Percentiles rank a stretch among this genome's conserved stretches.
phyloP scores from a whole-genome alignment of 2,888 invertebrate genomes.

The Spodoptera littoralis region DNA sequence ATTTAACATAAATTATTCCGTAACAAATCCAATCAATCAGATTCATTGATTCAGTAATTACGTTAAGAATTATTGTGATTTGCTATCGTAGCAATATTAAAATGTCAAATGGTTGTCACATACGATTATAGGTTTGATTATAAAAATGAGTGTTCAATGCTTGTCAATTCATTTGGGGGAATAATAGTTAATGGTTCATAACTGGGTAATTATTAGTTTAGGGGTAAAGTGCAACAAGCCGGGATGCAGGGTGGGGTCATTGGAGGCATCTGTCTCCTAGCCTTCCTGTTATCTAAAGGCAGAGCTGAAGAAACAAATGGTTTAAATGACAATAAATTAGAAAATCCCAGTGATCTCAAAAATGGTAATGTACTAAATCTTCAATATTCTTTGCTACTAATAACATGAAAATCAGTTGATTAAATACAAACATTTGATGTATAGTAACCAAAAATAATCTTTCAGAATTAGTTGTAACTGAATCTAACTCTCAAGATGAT shows the following conservation, averaged over 20 bases:
- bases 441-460: not conserved
- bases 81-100: conserved; percentile 14
- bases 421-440: not conserved
- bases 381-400: not conserved
- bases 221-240: conserved; percentile 25
- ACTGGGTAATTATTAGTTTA: conserved; percentile 9
- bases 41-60: conserved; percentile 33
- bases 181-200: conserved; percentile 20
- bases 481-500: conserved; percentile 9
- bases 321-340: conserved; percentile 17
- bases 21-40: conserved; percentile 43
- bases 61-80: conserved; percentile 53
- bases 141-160: conserved; percentile 35
- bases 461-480: conserved; percentile 36
- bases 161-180: conserved; percentile 14
- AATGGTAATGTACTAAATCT: conserved; percentile 42
- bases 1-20: conserved; percentile 39
- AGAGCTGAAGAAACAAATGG: conserved; percentile 43
- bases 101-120: conserved; percentile 45
- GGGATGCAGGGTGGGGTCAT: conserved; percentile 55
- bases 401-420: not conserved
- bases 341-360: conserved; percentile 54
- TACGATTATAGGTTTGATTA: conserved; percentile 38
- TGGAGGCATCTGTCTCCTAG: conserved; percentile 58
- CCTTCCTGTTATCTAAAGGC: conserved; percentile 54